phyloP scores from a whole-genome alignment of 2,113 vertebrate genomes.

The Echinops telfairi region DNA sequence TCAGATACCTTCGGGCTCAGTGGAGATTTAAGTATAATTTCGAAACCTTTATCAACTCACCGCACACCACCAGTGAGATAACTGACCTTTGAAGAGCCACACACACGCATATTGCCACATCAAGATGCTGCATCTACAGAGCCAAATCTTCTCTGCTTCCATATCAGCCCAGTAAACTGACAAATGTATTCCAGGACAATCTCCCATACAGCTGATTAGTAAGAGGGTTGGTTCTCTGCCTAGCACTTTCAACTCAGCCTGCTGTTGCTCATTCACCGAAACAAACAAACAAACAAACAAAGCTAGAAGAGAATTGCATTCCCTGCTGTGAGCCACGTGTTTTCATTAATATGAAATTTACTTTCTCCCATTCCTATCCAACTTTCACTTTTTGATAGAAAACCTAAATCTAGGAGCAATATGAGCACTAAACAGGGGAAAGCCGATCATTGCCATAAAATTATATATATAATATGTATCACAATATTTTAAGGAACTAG shows the following conservation, averaged over 20 bases:
- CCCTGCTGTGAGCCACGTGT: conserved; percentile 17
- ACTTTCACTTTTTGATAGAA: conserved; percentile 33
- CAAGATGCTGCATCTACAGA: neutral
- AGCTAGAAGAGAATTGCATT: neutral
- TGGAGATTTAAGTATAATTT: conserved; percentile 46
- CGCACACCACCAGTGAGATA: neutral
- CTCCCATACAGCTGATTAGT: neutral
- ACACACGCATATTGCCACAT: neutral
- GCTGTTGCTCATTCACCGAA: neutral
- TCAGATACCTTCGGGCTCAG: neutral
- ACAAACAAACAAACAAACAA: neutral
- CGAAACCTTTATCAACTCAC: neutral
- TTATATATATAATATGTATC: too few relatives aligned
- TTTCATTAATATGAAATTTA: conserved; percentile 61
- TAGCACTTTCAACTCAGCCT: conserved; percentile 40
- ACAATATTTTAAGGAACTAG: neutral
- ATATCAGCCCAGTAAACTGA: neutral
- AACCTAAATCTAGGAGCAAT: neutral
- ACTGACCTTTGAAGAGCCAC: neutral
- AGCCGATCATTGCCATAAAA: neutral
- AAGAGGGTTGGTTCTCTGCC: neutral
- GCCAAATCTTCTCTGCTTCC: neutral
- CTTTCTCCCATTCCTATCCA: conserved; percentile 17
- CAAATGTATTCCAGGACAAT: neutral
- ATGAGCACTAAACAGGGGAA: conserved; percentile 23